phyloP scores from a whole-genome alignment of 1,140 invertebrate species.

The Nephila pilipes region DNA sequence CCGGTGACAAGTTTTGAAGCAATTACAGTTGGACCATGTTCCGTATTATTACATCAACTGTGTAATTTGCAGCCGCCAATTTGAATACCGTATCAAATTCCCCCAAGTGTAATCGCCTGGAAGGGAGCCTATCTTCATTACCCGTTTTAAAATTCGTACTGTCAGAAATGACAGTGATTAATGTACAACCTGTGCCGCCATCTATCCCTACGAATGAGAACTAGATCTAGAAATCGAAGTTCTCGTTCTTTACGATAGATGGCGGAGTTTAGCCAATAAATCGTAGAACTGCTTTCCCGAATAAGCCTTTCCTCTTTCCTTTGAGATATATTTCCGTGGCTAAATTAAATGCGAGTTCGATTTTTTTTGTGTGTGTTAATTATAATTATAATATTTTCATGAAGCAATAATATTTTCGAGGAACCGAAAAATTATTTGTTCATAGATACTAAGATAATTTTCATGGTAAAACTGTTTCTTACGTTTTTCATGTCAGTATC shows the following conservation, averaged over 20 bases:
- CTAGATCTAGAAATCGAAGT: not conserved
- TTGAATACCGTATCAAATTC: slow-evolving; percentile 73
- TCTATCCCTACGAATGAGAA: not conserved
- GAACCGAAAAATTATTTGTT: too few relatives aligned
- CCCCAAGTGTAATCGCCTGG: slow-evolving; percentile 58
- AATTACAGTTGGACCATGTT: slow-evolving; percentile 70
- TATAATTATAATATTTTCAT: too few relatives aligned
- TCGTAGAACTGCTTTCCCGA: not conserved
- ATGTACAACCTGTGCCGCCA: slow-evolving; percentile 56
- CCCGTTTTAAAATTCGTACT: slow-evolving; percentile 76
- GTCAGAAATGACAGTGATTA: slow-evolving; percentile 76
- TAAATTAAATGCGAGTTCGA: not conserved
- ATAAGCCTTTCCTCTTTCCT: not conserved
- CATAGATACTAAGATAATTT: too few relatives aligned
- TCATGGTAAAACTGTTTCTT: too few relatives aligned
- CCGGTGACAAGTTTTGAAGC: slow-evolving; percentile 29
- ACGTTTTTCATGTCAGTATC: too few relatives aligned
- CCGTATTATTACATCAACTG: slow-evolving; percentile 68
- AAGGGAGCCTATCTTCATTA: slow-evolving; percentile 70
- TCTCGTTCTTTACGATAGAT: slow-evolving; percentile 2
- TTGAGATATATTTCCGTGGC: too few relatives aligned
- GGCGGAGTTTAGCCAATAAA: slow-evolving; percentile 25
- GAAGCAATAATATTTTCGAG: too few relatives aligned
- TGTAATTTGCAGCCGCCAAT: slow-evolving; percentile 64
- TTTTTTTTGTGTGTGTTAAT: not conserved